A percentile compares a stretch with the other conserved stretches of the same genome.
phyloP scores from a whole-genome alignment of 2,113 vertebrate genomes.

The Arenaria interpres region DNA sequence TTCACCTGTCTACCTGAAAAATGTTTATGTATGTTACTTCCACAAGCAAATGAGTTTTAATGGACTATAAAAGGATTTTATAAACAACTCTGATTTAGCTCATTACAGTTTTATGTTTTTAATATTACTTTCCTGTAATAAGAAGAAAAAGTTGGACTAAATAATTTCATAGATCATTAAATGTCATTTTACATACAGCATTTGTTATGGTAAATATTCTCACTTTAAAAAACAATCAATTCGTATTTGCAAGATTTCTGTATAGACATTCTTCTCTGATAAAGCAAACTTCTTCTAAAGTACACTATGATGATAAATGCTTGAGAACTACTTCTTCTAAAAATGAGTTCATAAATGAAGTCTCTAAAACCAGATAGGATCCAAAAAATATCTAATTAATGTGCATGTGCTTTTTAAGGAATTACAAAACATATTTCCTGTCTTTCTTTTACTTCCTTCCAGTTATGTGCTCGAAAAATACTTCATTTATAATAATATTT shows the following conservation, averaged over 20 bases:
- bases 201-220: neutral
- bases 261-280: neutral
- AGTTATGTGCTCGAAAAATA: neutral
- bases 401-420: neutral
- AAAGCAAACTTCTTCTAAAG: neutral
- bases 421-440: neutral
- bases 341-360: neutral
- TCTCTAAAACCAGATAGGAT: neutral
- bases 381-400: neutral
- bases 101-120: neutral
- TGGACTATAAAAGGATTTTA: neutral
- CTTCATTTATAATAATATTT: neutral
- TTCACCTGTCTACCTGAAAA: neutral
- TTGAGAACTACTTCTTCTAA: neutral
- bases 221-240: neutral
- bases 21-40: neutral
- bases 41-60: neutral
- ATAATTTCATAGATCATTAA: neutral
- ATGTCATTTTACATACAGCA: neutral
- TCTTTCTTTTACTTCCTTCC: neutral
- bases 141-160: neutral
- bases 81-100: neutral
- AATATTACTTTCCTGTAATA: neutral
- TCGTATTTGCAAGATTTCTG: neutral
- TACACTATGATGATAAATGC: neutral